Evolutionary conservation across 2,113 vertebrate genomes (phyloP), one percentile per base, ranked within the genome.

Genomic region (Rhabdornis inornatus): DNA sequence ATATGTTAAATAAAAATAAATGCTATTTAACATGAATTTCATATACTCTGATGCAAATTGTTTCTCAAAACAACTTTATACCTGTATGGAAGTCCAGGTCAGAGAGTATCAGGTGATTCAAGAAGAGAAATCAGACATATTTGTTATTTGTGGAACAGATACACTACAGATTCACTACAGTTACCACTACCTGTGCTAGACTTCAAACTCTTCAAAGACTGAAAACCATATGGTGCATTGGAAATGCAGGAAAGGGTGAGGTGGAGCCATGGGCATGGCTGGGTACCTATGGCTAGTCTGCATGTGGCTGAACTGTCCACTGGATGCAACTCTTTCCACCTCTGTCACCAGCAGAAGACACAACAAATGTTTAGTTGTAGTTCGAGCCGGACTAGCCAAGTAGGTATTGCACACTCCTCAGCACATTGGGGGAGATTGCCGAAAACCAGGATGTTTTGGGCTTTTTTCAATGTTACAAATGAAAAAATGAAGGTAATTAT

Each of bases 401-500:
- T 8, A 56, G 10, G 8, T 49, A 21, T 40, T 70, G 69, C 35
- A 22, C 11, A 3, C 49, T 83, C 15, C 31, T 35, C 44, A 77
- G 56, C 28, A 81, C 31, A 15, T 13, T 7, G 1, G 1, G 10
- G 6, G 15, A 83, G 1, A 16, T 10, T 70, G 47, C 33, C 0
- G 0, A 50, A 87, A 86, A 77, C 7, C 5, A 42, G 25, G 6
- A 19, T n/a, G 13, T 2, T 70, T 31, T 7, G 64, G 13, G 3
- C 4, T 27, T 61, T 92, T 78, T 75, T 55, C 69, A 84, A 37
- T 22, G 55, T 87, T 94, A n/a, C 69, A 78, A 55, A 44, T 31
- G 35, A 68, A 89, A 92, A 27, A 92, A 53, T 39, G 15, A 81
- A 52, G 23, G 39, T 44, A 83, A 85, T 93, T 74, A 94, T 78